Conservation (phyloP, 2,797 vertebrate genomes). For the Liasis olivaceus region DNA sequence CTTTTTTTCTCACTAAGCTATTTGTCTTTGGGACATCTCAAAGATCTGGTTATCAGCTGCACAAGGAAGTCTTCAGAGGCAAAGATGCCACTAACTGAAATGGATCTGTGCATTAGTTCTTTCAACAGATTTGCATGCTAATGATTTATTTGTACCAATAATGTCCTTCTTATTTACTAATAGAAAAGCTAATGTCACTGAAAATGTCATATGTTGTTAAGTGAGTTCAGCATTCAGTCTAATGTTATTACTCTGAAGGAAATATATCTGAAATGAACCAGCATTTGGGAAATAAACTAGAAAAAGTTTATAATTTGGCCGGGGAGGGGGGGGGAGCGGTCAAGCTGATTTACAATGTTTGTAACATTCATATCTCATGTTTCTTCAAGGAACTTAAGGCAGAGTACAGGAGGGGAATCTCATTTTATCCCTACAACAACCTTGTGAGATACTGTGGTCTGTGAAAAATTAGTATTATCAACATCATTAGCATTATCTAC, state of each 20-base stretch:
- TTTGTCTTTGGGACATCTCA: background rate
- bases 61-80: background rate
- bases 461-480: background rate
- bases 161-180: background rate
- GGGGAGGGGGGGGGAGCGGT: background rate
- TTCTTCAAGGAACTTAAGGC: background rate
- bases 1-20: too few species aligned
- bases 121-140: background rate
- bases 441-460: background rate
- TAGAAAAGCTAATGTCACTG: background rate
- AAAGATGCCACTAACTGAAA: background rate
- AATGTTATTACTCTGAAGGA: background rate
- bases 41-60: background rate
- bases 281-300: background rate
- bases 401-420: background rate
- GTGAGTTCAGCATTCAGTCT: background rate
- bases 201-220: background rate
- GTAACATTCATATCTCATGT: background rate
- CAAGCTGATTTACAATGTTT: background rate
- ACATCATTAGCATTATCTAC: background rate
- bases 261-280: background rate
- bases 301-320: background rate
- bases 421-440: background rate
- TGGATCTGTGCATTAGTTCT: background rate
- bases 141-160: background rate